Evolutionary conservation across 2,888 invertebrate species (phyloP).

Genomic region (Thecocarcelia acutangulata): DNA sequence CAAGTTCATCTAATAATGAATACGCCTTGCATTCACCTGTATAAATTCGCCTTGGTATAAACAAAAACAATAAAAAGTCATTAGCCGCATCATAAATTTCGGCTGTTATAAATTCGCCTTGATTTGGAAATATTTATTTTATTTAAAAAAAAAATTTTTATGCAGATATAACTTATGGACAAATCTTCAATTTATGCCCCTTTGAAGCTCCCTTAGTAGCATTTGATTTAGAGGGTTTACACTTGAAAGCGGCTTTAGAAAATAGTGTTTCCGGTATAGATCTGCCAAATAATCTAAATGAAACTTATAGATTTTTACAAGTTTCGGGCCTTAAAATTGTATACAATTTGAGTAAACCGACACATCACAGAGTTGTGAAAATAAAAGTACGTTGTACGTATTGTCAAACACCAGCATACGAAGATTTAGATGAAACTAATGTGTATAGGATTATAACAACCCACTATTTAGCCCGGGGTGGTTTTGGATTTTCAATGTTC

Average conservation of each 20-base stretch:
- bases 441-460: conserved; percentile 84
- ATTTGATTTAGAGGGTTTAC: conserved; percentile 49
- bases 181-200: conserved; percentile 50
- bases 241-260: conserved; percentile 59
- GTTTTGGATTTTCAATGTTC: conserved; percentile 84
- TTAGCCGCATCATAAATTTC: neutral
- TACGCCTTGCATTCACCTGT: too few relatives aligned
- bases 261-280: conserved; percentile 50
- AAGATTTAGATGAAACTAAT: conserved; percentile 82
- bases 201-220: conserved; percentile 56
- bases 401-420: conserved; percentile 85
- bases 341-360: conserved; percentile 84
- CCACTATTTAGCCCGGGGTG: conserved; percentile 85
- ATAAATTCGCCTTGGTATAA: too few relatives aligned
- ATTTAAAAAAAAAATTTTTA: neutral
- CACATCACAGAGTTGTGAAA: conserved; percentile 83
- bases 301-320: conserved; percentile 79
- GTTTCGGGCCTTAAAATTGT: conserved; percentile 81
- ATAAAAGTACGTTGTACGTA: conserved; percentile 84
- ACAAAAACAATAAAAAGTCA: too few relatives aligned
- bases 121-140: too few relatives aligned
- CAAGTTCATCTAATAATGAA: too few relatives aligned
- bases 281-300: conserved; percentile 7
- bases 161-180: conserved; percentile 54
- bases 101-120: too few relatives aligned